Percentiles rank a stretch among this genome's conserved stretches.
phyloP scores from a whole-genome alignment of 2,113 vertebrate genomes.

The Picathartes gymnocephalus region DNA sequence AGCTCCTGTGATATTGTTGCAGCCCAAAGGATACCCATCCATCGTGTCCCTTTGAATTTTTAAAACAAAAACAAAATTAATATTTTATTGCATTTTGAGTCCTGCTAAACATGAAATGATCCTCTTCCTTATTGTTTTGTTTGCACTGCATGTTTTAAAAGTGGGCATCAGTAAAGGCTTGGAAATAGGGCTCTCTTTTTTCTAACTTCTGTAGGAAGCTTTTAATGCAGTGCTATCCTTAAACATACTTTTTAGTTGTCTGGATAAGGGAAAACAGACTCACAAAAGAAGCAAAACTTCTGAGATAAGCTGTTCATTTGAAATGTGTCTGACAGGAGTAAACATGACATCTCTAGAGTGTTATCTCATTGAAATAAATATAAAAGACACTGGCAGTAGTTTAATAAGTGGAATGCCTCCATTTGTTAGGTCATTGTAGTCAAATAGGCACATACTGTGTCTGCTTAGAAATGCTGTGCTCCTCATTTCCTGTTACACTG shows the following conservation, averaged over 20 bases:
- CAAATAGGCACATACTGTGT: neutral
- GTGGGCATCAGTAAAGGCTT: neutral
- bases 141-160: neutral
- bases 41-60: neutral
- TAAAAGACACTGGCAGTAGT: neutral
- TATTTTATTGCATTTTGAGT: slow-evolving; percentile 21
- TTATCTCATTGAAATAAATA: neutral
- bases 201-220: neutral
- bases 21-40: neutral
- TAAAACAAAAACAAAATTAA: slow-evolving; percentile 21
- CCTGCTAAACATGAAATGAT: neutral
- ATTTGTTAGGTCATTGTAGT: neutral
- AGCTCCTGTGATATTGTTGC: neutral
- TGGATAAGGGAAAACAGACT: neutral
- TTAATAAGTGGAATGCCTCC: neutral
- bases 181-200: neutral
- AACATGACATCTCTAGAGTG: neutral
- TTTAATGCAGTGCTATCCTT: neutral
- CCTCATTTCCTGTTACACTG: neutral
- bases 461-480: neutral
- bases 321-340: neutral
- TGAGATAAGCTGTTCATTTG: neutral
- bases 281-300: neutral
- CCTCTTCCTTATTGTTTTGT: neutral
- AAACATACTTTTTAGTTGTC: neutral